Base-by-base conservation (phyloP, 1,140 invertebrate species). In the Oncopeltus fasciatus region DNA sequence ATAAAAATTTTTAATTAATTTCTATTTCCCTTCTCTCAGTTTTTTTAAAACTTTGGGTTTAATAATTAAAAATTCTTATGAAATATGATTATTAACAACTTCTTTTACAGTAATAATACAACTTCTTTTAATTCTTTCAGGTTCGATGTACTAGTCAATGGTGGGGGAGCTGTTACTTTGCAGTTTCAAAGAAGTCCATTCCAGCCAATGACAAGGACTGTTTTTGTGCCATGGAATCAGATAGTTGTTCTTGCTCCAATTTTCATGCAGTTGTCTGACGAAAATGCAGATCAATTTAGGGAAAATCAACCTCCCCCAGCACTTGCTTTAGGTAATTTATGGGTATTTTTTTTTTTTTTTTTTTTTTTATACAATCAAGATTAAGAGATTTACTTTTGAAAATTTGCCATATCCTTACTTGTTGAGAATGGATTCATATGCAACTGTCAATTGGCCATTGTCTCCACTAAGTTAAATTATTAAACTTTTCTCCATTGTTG, bases 101-200 rank as follows among this genome's bases (percentile, higher is more conserved):
- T n/a, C n/a, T n/a, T n/a, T n/a, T n/a, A n/a, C n/a, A n/a, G n/a
- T n/a, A n/a, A n/a, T n/a, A n/a, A n/a, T n/a, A n/a, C n/a, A n/a
- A n/a, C n/a, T n/a, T n/a, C n/a, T n/a, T n/a, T n/a, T 38, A 38
- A 38, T 38, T 38, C 31, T 53, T 53, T 53, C 72, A 97, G 95
- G 87, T 99, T 98, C 79, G 95, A 98, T 77, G 86, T 99, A 44
- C 76, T 99, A 68, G 95, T 99, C 28, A 98, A 99, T 76, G 96
- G 96, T 20, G 95, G 96, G 57, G 93, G 95, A n/a, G 93, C 94
- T 8, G 91, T 98, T 16, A 97, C 91, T 18, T 78, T 99, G 63
- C 91, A 97, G 74, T 97, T 99, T 76, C 90, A 92, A 73, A 78
- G 92, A 61, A 91, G 86, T 49, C 92, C 91, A n/a, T 95, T 94